These are phyloP conservation scores for Sebastes trivittatus DNA, from an alignment of 2,797 vertebrate species.

Conservation along the genomic window DNA sequence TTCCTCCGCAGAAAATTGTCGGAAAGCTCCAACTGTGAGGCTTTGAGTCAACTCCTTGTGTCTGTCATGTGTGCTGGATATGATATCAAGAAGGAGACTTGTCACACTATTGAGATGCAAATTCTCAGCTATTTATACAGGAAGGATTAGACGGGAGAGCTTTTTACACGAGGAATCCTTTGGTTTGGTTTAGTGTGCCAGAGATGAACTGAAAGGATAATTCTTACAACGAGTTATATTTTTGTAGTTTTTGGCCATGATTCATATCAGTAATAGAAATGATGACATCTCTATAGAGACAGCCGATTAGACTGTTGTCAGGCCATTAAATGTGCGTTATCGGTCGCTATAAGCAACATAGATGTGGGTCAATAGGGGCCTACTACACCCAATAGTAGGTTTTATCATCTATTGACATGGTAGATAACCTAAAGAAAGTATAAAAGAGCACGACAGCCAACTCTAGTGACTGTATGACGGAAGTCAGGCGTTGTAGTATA, in stretches of 20 bases:
- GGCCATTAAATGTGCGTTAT: too few relatives aligned
- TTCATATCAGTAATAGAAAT: neutral
- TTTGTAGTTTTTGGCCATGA: neutral
- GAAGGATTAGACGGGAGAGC: neutral
- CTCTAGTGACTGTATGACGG: too few relatives aligned
- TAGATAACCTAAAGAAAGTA: too few relatives aligned
- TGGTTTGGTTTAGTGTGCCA: neutral
- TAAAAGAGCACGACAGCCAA: too few relatives aligned
- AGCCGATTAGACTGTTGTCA: too few relatives aligned
- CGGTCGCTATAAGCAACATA: too few relatives aligned
- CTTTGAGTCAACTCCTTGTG: neutral
- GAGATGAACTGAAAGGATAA: neutral
- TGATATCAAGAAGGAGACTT: neutral
- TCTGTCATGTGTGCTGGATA: slow-evolving; percentile 1
- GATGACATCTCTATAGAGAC: neutral
- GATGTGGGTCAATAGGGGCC: too few relatives aligned
- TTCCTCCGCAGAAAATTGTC: neutral
- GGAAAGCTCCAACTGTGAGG: slow-evolving; percentile 21
- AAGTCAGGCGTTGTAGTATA: too few relatives aligned
- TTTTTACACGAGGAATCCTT: neutral
- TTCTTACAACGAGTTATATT: neutral
- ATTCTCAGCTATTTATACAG: neutral
- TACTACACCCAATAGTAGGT: too few relatives aligned
- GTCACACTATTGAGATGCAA: slow-evolving; percentile 10
- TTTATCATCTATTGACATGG: too few relatives aligned